A percentile compares a stretch with the other conserved stretches of the same genome.
These are phyloP conservation scores for Anarsia innoxiella DNA, from an alignment of 2,888 invertebrate genomes.

Conservation along the genomic window DNA sequence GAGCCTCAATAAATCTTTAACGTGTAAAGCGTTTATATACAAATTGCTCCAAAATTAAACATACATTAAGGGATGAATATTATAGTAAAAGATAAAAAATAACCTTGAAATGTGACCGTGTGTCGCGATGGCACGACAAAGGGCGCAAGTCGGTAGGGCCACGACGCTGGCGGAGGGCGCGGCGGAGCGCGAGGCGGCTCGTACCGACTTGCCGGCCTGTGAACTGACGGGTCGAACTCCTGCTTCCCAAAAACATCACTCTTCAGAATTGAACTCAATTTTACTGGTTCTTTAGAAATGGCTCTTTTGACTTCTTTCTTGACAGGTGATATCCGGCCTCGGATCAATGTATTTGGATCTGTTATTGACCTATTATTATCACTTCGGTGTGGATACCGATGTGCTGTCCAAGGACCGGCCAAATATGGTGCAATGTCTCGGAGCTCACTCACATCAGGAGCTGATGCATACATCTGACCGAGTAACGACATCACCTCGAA, in stretches of 20 bases:
- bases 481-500: slow-evolving; percentile 83
- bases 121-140: slow-evolving; percentile 76
- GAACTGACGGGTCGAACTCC: slow-evolving; percentile 83
- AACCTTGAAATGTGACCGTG: slow-evolving; percentile 85
- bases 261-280: slow-evolving; percentile 65
- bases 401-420: slow-evolving; percentile 87
- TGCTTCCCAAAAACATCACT: slow-evolving; percentile 76
- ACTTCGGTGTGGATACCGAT: slow-evolving; percentile 81
- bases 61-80: slow-evolving; percentile 24
- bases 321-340: slow-evolving; percentile 48
- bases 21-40: slow-evolving; percentile 29
- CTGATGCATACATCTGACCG: slow-evolving; percentile 87
- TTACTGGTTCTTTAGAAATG: slow-evolving; percentile 51
- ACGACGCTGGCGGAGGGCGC: slow-evolving; percentile 62
- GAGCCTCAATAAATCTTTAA: slow-evolving; percentile 48
- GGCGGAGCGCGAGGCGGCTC: slow-evolving; percentile 79
- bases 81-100: slow-evolving; percentile 33
- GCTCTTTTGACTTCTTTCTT: slow-evolving; percentile 59
- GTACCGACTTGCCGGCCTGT: slow-evolving; percentile 85
- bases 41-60: slow-evolving; percentile 63
- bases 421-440: slow-evolving; percentile 86
- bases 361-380: slow-evolving; percentile 81
- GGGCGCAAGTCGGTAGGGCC: slow-evolving; percentile 59
- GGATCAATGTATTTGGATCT: slow-evolving; percentile 41
- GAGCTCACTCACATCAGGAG: slow-evolving; percentile 85